Percentiles rank a stretch among this genome's conserved stretches.
phyloP scores from a whole-genome alignment of 2,797 vertebrate genomes.

The Eleutherodactylus coqui region DNA sequence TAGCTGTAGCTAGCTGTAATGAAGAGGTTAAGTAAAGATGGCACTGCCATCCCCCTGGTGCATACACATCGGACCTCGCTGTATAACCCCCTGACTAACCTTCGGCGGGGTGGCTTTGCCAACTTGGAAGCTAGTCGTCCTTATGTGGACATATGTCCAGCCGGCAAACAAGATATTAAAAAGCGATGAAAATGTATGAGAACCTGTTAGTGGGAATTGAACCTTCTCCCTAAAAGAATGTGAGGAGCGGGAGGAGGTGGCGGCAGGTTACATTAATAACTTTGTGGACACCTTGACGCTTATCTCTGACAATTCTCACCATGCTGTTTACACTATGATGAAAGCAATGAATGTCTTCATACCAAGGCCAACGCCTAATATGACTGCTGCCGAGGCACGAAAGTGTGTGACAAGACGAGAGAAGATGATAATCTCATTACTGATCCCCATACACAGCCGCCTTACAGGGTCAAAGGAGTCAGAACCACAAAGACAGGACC shows the following conservation, averaged over 20 bases:
- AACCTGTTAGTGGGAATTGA: conserved; percentile 49
- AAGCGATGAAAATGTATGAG: conserved; percentile 52
- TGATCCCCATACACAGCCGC: too few species aligned
- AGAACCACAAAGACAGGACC: too few species aligned
- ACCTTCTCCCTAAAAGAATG: conserved; percentile 14
- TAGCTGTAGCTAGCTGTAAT: too few species aligned
- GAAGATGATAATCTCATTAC: too few species aligned
- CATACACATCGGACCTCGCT: background rate
- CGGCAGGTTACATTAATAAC: too few species aligned
- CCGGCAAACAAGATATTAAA: conserved; percentile 4
- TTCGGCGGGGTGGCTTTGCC: conserved; percentile 2
- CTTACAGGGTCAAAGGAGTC: too few species aligned
- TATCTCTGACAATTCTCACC: background rate
- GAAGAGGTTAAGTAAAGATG: background rate
- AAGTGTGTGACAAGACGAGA: too few species aligned
- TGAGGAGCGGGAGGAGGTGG: background rate
- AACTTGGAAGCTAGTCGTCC: conserved; percentile 4
- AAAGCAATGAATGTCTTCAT: too few species aligned
- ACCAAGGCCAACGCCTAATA: too few species aligned
- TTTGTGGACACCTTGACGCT: background rate
- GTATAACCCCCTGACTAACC: conserved; percentile 23
- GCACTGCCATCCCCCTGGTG: background rate
- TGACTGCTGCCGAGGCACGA: too few species aligned
- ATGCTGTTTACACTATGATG: background rate
- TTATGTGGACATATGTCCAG: conserved; percentile 46